Evolutionary conservation across 2,797 vertebrate genomes (phyloP).

Genomic region (Hippoglossus hippoglossus): DNA sequence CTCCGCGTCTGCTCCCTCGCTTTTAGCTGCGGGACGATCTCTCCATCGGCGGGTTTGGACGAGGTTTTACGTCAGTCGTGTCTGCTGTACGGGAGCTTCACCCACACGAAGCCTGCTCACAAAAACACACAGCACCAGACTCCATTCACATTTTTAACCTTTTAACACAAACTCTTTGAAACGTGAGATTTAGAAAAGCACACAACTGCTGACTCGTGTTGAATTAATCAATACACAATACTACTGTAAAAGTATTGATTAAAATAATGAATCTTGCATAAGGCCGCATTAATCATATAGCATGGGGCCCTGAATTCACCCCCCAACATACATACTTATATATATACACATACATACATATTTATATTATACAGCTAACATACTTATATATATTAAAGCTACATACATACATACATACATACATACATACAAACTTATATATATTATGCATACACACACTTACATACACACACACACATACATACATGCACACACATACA

Average conservation of each 20-base stretch:
- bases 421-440: no score
- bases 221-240: background rate
- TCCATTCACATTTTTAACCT: background rate
- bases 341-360: no score
- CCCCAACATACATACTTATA: no score
- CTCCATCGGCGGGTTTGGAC: background rate
- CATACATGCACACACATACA: no score
- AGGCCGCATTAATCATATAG: no score
- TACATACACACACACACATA: no score
- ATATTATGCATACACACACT: no score
- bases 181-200: background rate
- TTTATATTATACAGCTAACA: no score
- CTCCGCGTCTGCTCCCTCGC: rapidly evolving
- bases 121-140: background rate
- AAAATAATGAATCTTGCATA: no score
- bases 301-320: background rate
- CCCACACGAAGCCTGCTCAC: constrained; percentile 2
- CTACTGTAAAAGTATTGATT: background rate
- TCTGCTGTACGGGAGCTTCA: constrained; percentile 42
- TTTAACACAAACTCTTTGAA: background rate
- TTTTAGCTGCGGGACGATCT: background rate
- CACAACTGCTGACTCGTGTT: background rate
- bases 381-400: no score
- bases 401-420: background rate
- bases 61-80: constrained; percentile 42